These are phyloP conservation scores for Siniperca knerii DNA, from an alignment of 2,113 vertebrate genomes.

Conservation along the genomic window DNA sequence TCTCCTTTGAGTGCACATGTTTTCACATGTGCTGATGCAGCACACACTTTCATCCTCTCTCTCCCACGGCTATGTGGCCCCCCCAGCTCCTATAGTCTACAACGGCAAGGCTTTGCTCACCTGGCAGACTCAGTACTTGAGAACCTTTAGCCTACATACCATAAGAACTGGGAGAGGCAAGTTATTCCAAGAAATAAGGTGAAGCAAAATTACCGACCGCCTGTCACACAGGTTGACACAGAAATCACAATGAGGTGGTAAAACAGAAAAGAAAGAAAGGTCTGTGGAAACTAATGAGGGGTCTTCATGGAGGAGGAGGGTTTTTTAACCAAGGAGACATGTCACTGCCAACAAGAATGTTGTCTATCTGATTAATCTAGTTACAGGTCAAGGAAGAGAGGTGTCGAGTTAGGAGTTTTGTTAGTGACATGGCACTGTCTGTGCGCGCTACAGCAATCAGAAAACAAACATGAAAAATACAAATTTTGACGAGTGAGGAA, in stretches of 20 bases:
- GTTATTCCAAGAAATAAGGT: slow-evolving; percentile 47
- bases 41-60: slow-evolving; percentile 3
- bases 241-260: slow-evolving; percentile 11
- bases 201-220: slow-evolving; percentile 30
- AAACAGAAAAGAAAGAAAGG: slow-evolving; percentile 34
- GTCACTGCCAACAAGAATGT: slow-evolving; percentile 58
- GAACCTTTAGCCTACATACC: slow-evolving; percentile 70
- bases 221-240: slow-evolving; percentile 55
- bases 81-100: slow-evolving; percentile 20
- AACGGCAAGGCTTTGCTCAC: slow-evolving; percentile 14
- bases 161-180: slow-evolving; percentile 25
- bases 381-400: slow-evolving; percentile 11
- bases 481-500: not conserved
- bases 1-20: slow-evolving; percentile 4
- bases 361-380: slow-evolving; percentile 57
- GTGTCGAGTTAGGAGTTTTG: not conserved
- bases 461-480: not conserved
- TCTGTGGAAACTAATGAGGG: slow-evolving; percentile 49
- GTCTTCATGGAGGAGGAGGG: slow-evolving; percentile 15
- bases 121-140: slow-evolving; percentile 2
- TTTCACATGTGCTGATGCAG: slow-evolving; percentile 21
- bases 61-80: not conserved
- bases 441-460: not conserved
- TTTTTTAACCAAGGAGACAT: slow-evolving; percentile 59
- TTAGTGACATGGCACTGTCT: not conserved